Evolutionary conservation across 2,888 invertebrate species (phyloP).

Genomic region (Cyrtodaria siliqua): DNA sequence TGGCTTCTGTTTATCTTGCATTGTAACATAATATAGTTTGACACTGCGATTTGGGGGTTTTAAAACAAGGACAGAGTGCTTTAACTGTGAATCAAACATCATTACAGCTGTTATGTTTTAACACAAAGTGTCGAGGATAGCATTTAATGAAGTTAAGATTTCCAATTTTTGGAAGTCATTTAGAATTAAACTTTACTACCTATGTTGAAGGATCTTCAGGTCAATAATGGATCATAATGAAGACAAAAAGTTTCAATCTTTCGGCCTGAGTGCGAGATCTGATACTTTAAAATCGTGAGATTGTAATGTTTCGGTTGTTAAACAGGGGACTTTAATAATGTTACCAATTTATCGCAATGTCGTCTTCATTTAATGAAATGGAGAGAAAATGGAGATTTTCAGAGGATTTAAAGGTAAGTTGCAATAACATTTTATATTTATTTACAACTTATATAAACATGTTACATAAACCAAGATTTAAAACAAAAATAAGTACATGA

Average conservation of each 20-base stretch:
- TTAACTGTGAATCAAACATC: too few species aligned
- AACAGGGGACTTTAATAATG: neutral
- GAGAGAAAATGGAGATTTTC: slow-evolving; percentile 26
- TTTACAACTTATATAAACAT: neutral
- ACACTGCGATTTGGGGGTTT: neutral
- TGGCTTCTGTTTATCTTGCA: neutral
- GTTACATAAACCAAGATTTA: too few species aligned
- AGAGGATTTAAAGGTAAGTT: slow-evolving; percentile 4
- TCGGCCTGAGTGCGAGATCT: too few species aligned
- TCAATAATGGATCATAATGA: too few species aligned
- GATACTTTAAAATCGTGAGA: neutral
- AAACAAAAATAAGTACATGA: too few species aligned
- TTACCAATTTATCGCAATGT: neutral
- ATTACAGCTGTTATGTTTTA: too few species aligned
- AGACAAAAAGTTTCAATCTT: too few species aligned
- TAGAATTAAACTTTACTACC: too few species aligned
- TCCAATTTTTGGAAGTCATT: too few species aligned
- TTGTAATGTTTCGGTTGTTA: slow-evolving; percentile 6
- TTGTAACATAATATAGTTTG: slow-evolving; percentile 7
- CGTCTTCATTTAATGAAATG: neutral
- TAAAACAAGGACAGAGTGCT: neutral
- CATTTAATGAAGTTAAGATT: too few species aligned
- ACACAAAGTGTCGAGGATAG: too few species aligned
- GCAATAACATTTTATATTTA: neutral
- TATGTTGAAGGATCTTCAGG: too few species aligned